Evolutionary conservation across 2,797 vertebrate species (phyloP), one percentile per base, ranked within the genome.

Genomic region (Australoheros facetus): DNA sequence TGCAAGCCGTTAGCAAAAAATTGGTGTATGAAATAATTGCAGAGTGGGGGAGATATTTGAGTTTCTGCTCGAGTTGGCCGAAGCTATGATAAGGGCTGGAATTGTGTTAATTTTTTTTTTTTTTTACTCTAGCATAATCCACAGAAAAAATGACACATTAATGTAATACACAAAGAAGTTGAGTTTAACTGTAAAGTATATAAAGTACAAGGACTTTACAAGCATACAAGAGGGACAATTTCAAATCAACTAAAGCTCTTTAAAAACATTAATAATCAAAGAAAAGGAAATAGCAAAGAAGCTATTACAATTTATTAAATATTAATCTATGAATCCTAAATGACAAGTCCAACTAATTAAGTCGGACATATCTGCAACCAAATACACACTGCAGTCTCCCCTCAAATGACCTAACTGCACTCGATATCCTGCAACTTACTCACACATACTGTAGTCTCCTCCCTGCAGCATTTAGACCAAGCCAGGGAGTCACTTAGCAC

Each of bases 401-500:
- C 14, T 83, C 12, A 77, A 80, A 82, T 76, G 73, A 86, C 77
- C 77, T 7, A 37, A 79, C 72, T 74, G 56, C 74, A 77, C 62
- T 85, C 14, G 45, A 45, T 66, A 66, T 28, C 54, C 58, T 73
- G 59, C 10, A 58, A 21, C 45, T 30, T 42, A 37, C 55, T 28
- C 30, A 39, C 75, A 73, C 69, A 21, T 11, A 78, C 72, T 70
- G 79, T 64, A 39, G 70, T 69, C 19, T 42, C 66, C 55, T 81
- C 78, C 77, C 82, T 76, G 87, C 86, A 84, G 87, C 83, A 80
- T 80, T 88, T 69, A 72, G 77, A 83, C 75, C 19, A 21, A 88
- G 79, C 80, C 74, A 57, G 51, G 70, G 82, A 90, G 86, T 87
- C 81, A 88, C 87, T 88, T 88, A 88, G 78, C 74, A 48, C 60